phyloP scores from a whole-genome alignment of 2,113 vertebrate genomes.

The Pangasianodon gigas region DNA sequence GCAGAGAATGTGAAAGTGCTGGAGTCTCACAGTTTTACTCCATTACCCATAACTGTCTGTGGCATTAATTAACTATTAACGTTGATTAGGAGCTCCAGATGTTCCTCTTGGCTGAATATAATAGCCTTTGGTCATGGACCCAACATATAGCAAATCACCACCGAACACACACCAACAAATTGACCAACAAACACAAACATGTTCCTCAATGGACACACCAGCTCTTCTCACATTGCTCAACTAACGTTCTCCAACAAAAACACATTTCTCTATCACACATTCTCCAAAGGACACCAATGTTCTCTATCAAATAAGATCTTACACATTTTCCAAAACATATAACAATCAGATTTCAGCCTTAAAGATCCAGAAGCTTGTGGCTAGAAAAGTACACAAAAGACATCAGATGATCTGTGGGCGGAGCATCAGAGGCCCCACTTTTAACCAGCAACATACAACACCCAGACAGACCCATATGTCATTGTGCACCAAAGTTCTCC shows the following conservation, averaged over 20 bases:
- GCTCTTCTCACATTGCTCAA: not conserved
- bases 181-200: not conserved
- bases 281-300: not conserved
- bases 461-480: not conserved
- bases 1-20: slow-evolving; percentile 48
- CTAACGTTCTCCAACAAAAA: not conserved
- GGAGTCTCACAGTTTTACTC: slow-evolving; percentile 51
- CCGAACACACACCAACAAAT: not conserved
- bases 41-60: not conserved
- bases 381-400: not conserved
- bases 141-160: no score
- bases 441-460: not conserved
- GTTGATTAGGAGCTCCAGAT: slow-evolving; percentile 41
- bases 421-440: not conserved
- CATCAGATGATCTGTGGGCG: not conserved
- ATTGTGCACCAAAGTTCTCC: not conserved
- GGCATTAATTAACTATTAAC: slow-evolving; percentile 37
- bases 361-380: not conserved
- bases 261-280: not conserved
- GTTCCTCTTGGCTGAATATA: slow-evolving; percentile 7
- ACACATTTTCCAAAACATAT: not conserved
- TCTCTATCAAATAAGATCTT: not conserved
- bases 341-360: not conserved
- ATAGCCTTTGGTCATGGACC: not conserved
- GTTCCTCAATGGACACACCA: not conserved